Conservation (phyloP, 2,888 invertebrate genomes). For the Synergus umbraculus region DNA sequence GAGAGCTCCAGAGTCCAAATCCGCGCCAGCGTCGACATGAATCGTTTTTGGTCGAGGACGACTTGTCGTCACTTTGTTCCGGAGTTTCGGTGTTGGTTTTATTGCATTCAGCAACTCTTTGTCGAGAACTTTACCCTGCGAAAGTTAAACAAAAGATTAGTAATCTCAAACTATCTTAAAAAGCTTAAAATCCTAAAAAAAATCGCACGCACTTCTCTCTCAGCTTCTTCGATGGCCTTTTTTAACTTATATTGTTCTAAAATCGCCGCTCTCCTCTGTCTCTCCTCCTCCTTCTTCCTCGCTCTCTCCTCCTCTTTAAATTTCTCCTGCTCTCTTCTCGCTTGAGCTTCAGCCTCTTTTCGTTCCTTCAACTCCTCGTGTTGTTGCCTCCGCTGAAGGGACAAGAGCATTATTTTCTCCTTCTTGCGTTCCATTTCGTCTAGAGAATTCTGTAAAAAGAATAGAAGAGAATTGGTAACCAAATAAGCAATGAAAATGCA, state of each 20-base stretch:
- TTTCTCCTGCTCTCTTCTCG: constrained; percentile 87
- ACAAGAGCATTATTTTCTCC: constrained; percentile 92
- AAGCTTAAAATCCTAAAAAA: background rate
- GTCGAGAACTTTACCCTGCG: constrained; percentile 88
- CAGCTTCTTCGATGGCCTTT: constrained; percentile 95
- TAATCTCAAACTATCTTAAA: too few species aligned
- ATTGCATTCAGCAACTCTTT: constrained; percentile 83
- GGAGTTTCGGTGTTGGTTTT: constrained; percentile 82
- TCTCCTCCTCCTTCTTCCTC: constrained; percentile 89
- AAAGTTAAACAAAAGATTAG: background rate
- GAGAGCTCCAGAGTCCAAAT: constrained; percentile 87
- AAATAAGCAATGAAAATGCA: background rate
- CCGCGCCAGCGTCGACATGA: constrained; percentile 90
- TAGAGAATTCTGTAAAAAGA: constrained; percentile 83
- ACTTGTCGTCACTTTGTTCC: constrained; percentile 80
- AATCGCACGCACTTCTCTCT: constrained; percentile 83
- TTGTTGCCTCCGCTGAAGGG: constrained; percentile 92
- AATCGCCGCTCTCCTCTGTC: constrained; percentile 90
- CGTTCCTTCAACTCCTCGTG: constrained; percentile 91
- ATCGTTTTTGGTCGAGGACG: constrained; percentile 94
- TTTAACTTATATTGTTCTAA: constrained; percentile 95
- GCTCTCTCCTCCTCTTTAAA: constrained; percentile 87
- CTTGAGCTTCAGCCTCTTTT: constrained; percentile 90
- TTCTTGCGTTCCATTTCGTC: constrained; percentile 96
- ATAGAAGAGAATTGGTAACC: constrained; percentile 12